phyloP scores from a whole-genome alignment of 1,140 invertebrate genomes.

The Anoplolepis gracilipes region DNA sequence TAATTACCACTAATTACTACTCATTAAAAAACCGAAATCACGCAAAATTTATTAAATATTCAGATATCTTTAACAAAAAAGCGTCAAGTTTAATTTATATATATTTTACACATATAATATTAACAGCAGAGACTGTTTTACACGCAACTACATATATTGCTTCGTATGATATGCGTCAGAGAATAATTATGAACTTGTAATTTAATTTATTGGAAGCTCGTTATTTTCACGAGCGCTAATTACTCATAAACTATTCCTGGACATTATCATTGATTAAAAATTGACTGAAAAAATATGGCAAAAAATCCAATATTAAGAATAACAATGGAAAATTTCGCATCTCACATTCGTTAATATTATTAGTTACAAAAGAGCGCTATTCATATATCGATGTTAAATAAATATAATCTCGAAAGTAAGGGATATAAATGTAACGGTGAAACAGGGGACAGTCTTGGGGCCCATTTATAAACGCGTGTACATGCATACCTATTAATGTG shows the following conservation, averaged over 20 bases:
- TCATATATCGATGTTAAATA: slow-evolving; percentile 42
- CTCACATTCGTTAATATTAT: background rate
- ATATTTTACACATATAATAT: background rate
- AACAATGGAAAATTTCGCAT: background rate
- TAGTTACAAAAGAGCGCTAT: background rate
- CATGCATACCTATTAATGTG: slow-evolving; percentile 39
- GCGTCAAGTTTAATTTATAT: background rate
- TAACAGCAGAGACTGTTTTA: no score
- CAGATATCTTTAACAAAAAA: background rate
- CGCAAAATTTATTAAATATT: background rate
- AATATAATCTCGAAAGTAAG: slow-evolving; percentile 62
- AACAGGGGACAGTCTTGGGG: background rate
- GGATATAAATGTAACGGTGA: slow-evolving; percentile 21
- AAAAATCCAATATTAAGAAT: background rate
- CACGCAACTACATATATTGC: background rate
- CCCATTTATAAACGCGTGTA: slow-evolving; percentile 14
- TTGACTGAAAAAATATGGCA: background rate
- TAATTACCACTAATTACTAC: slow-evolving; percentile 44
- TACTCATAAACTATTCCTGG: background rate
- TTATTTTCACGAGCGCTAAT: background rate
- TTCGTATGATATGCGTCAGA: background rate
- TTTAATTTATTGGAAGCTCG: background rate
- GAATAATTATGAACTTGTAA: background rate
- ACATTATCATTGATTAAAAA: background rate
- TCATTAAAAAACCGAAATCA: background rate